Conservation (phyloP, 2,888 invertebrate genomes). For the Drosophila prostipennis region DNA sequence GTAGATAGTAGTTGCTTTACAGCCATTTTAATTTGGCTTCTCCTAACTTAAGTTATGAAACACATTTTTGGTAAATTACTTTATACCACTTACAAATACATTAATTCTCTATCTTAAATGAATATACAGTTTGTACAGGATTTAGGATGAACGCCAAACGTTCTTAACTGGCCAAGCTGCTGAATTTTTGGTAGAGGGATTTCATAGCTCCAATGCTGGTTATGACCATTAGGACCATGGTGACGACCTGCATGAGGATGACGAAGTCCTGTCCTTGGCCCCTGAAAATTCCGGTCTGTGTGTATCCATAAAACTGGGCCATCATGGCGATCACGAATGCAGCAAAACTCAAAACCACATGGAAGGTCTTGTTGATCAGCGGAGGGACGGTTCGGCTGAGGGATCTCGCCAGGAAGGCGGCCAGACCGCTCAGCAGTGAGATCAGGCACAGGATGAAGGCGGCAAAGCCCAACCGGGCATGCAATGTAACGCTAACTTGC, state of each 20-base stretch:
- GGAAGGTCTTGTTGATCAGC: conserved; percentile 76
- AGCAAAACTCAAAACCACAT: conserved; percentile 72
- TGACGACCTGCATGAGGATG: conserved; percentile 69
- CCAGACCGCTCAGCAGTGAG: conserved; percentile 74
- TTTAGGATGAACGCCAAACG: background rate
- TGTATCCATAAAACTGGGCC: conserved; percentile 80
- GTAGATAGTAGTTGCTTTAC: background rate
- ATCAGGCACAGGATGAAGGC: conserved; percentile 76
- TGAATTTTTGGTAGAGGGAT: conserved; percentile 67
- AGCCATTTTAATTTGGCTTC: background rate
- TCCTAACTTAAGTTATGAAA: background rate
- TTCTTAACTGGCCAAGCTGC: conserved; percentile 43
- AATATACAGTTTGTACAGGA: background rate
- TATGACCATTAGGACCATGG: conserved; percentile 69
- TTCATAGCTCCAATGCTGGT: conserved; percentile 75
- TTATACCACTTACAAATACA: background rate
- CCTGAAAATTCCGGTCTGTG: conserved; percentile 67
- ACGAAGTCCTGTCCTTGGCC: conserved; percentile 64
- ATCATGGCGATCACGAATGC: conserved; percentile 76
- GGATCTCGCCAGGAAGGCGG: conserved; percentile 62
- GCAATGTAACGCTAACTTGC: conserved; percentile 53
- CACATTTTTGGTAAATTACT: background rate
- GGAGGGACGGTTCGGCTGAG: conserved; percentile 60
- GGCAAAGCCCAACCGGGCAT: conserved; percentile 68
- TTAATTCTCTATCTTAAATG: background rate